These are phyloP conservation scores for Erebia palarica DNA, from an alignment of 2,888 invertebrate genomes.

Conservation along the genomic window DNA sequence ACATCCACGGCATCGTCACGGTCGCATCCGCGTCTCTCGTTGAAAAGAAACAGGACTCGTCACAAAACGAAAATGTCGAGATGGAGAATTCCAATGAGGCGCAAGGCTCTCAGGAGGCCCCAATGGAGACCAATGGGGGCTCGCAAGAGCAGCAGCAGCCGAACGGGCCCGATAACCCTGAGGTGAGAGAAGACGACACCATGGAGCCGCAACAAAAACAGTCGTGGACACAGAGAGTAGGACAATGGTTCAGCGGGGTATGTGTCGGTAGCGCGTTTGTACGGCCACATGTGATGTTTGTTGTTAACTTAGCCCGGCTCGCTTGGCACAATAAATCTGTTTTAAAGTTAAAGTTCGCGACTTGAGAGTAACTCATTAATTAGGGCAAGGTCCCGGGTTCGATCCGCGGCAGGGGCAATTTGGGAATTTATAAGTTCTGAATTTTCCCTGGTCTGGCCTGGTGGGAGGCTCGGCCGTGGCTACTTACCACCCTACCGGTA, in stretches of 20 bases:
- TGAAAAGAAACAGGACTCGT: slow-evolving; percentile 83
- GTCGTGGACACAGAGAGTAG: slow-evolving; percentile 88
- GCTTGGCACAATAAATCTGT: too few relatives aligned
- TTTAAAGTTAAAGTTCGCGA: too few relatives aligned
- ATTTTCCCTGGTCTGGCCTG: too few relatives aligned
- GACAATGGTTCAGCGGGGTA: slow-evolving; percentile 88
- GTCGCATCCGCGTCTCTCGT: slow-evolving; percentile 93
- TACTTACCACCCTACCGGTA: too few relatives aligned
- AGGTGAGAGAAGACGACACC: slow-evolving; percentile 77
- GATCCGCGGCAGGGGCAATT: too few relatives aligned
- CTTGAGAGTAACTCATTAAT: too few relatives aligned
- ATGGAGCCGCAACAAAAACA: slow-evolving; percentile 78
- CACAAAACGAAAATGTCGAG: slow-evolving; percentile 69
- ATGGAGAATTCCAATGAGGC: slow-evolving; percentile 74
- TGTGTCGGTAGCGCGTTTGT: slow-evolving; percentile 80
- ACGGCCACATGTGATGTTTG: slow-evolving; percentile 61
- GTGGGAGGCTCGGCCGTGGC: too few relatives aligned
- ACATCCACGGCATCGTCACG: slow-evolving; percentile 95
- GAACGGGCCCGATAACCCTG: slow-evolving; percentile 74
- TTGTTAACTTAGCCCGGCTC: slow-evolving; percentile 49
- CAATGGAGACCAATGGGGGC: slow-evolving; percentile 78
- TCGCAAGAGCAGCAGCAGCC: slow-evolving; percentile 68
- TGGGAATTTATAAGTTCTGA: too few relatives aligned
- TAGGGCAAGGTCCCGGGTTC: too few relatives aligned
- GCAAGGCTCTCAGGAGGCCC: slow-evolving; percentile 68